A percentile compares a stretch with the other conserved stretches of the same genome.
Evolutionary conservation across 2,888 invertebrate species (phyloP).

Genomic region (Lasioglossum vierecki): DNA sequence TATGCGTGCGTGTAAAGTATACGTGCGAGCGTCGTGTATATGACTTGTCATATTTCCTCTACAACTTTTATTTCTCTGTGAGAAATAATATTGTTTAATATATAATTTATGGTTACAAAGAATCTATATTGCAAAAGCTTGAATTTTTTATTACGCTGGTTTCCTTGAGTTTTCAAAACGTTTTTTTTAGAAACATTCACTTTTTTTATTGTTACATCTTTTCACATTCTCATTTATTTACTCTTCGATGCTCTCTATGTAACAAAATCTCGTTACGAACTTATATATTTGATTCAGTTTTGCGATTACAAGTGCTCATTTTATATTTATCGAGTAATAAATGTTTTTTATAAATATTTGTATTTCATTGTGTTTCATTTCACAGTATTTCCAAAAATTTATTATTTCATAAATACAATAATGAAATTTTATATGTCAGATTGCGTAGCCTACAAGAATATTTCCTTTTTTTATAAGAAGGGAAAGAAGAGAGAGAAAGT

Average conservation of each 20-base stretch:
- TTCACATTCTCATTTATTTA: constrained; percentile 24
- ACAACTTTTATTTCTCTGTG: constrained; percentile 58
- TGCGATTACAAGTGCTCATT: constrained; percentile 46
- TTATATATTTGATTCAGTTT: constrained; percentile 33
- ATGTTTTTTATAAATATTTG: constrained; percentile 57
- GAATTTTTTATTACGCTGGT: constrained; percentile 18
- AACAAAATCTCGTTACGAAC: constrained; percentile 12
- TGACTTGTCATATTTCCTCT: constrained; percentile 44
- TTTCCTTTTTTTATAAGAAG: constrained; percentile 25
- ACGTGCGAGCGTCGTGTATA: constrained; percentile 43
- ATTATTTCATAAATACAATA: constrained; percentile 22
- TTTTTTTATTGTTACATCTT: constrained; percentile 18
- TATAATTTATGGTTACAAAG: constrained; percentile 44
- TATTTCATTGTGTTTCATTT: constrained; percentile 59
- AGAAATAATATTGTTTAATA: constrained; percentile 50
- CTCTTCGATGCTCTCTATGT: not conserved
- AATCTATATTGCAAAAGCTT: constrained; percentile 23
- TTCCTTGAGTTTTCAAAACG: constrained; percentile 9
- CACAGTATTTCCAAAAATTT: constrained; percentile 40
- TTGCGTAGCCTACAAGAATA: constrained; percentile 7
- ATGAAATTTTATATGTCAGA: constrained; percentile 19
- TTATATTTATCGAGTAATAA: constrained; percentile 65
- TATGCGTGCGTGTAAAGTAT: constrained; percentile 51
- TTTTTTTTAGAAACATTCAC: constrained; percentile 20
- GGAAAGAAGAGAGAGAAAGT: constrained; percentile 3